Conservation (phyloP, 2,113 vertebrate genomes). For the Esox niger region DNA sequence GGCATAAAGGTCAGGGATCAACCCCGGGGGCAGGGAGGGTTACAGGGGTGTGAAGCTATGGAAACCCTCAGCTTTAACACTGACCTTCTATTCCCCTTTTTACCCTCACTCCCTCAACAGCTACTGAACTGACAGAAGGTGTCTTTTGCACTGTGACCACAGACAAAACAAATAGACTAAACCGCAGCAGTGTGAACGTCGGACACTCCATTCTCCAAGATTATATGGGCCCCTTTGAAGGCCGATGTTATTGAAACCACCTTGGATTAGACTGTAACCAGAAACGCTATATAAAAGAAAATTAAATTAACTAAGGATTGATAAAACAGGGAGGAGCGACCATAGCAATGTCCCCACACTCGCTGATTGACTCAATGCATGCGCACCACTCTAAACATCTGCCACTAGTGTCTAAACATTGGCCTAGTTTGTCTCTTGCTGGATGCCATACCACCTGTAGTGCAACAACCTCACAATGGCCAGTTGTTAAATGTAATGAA, state of each 20-base stretch:
- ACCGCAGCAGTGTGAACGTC: not conserved
- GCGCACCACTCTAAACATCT: conserved; percentile 14
- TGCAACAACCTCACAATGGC: not conserved
- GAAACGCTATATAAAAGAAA: conserved; percentile 19
- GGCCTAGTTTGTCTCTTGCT: conserved; percentile 9
- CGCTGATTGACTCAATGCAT: conserved; percentile 11
- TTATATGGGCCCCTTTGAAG: too few species aligned
- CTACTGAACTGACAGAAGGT: conserved; percentile 2
- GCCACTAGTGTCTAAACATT: conserved; percentile 3
- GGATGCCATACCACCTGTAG: conserved; percentile 36
- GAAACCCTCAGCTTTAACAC: conserved; percentile 1
- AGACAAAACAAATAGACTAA: conserved; percentile 29
- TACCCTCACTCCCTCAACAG: conserved; percentile 22
- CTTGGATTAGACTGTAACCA: not conserved
- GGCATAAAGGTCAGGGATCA: conserved; percentile 14
- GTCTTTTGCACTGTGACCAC: conserved; percentile 12
- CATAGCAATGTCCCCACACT: not conserved
- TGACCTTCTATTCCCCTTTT: not conserved
- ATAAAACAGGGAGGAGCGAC: too few species aligned
- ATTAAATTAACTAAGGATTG: not conserved
- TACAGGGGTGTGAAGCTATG: not conserved
- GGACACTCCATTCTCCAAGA: not conserved
- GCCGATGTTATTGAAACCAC: not conserved
- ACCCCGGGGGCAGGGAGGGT: not conserved
- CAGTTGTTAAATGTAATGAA: conserved; percentile 1